phyloP scores from a whole-genome alignment of 2,113 vertebrate genomes.

The Sorex araneus region DNA sequence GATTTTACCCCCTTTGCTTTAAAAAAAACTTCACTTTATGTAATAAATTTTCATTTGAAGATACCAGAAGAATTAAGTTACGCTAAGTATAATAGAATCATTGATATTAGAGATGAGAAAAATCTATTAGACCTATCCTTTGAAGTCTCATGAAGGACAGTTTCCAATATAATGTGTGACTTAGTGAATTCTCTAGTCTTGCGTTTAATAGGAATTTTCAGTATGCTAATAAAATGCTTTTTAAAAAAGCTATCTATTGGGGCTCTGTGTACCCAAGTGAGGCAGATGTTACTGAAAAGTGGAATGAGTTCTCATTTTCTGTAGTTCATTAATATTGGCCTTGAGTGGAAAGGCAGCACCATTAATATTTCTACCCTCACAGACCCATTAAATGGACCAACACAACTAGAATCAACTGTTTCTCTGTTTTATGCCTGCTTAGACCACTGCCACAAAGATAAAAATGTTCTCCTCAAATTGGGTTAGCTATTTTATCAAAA shows the following conservation, averaged over 20 bases:
- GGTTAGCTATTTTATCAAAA: neutral
- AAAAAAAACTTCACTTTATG: constrained; percentile 58
- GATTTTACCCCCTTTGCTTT: constrained; percentile 65
- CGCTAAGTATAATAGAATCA: constrained; percentile 73
- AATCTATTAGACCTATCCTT: constrained; percentile 58
- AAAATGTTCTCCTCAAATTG: constrained; percentile 14
- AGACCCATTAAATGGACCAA: constrained; percentile 2
- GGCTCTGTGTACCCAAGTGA: constrained; percentile 71
- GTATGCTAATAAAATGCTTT: constrained; percentile 77
- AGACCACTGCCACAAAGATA: neutral
- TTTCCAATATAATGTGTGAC: constrained; percentile 69
- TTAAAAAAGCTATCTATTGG: constrained; percentile 76
- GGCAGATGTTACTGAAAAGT: constrained; percentile 66
- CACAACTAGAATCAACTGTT: neutral
- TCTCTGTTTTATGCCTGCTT: neutral
- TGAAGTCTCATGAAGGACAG: constrained; percentile 70
- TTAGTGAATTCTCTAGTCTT: constrained; percentile 73
- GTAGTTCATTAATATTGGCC: constrained; percentile 53
- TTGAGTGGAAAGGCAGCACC: constrained; percentile 30
- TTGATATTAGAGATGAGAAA: constrained; percentile 79
- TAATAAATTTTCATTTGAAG: constrained; percentile 74
- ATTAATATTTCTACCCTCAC: neutral
- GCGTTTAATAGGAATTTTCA: constrained; percentile 80
- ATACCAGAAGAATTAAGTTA: constrained; percentile 77
- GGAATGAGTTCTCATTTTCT: constrained; percentile 63